Evolutionary conservation across 2,113 vertebrate species (phyloP).

Genomic region (Xiphophorus maculatus): DNA sequence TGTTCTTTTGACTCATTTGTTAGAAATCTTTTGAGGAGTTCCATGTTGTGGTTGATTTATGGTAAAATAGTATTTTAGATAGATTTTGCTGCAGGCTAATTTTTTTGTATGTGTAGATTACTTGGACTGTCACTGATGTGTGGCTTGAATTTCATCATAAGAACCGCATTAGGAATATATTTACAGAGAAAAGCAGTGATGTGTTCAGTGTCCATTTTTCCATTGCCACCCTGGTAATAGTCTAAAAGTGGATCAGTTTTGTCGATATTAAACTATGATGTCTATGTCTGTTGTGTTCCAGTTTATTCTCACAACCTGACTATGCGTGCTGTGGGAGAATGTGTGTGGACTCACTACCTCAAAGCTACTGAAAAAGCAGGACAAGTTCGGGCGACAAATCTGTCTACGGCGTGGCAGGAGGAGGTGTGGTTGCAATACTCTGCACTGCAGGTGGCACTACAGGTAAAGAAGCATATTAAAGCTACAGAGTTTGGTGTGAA

Average conservation of each 20-base stretch:
- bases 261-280: neutral
- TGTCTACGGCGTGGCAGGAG: slow-evolving; percentile 67
- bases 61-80: neutral
- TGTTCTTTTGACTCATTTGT: too few species aligned
- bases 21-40: too few species aligned
- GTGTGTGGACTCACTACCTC: slow-evolving; percentile 76
- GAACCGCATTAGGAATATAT: neutral
- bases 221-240: neutral
- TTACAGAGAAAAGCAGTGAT: neutral
- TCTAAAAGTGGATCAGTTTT: neutral
- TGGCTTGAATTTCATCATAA: neutral
- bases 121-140: too few species aligned
- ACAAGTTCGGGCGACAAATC: slow-evolving; percentile 20
- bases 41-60: too few species aligned
- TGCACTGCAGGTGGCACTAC: slow-evolving; percentile 77
- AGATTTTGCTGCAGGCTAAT: too few species aligned
- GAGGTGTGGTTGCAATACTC: slow-evolving; percentile 81
- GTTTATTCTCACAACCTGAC: slow-evolving; percentile 67
- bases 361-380: slow-evolving; percentile 47
- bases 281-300: slow-evolving; percentile 49
- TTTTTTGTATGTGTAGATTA: too few species aligned
- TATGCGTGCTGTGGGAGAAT: slow-evolving; percentile 61
- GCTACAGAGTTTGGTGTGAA: neutral
- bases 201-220: neutral
- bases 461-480: slow-evolving; percentile 59